phyloP scores from a whole-genome alignment of 2,113 vertebrate genomes.

The Hyla sarda region DNA sequence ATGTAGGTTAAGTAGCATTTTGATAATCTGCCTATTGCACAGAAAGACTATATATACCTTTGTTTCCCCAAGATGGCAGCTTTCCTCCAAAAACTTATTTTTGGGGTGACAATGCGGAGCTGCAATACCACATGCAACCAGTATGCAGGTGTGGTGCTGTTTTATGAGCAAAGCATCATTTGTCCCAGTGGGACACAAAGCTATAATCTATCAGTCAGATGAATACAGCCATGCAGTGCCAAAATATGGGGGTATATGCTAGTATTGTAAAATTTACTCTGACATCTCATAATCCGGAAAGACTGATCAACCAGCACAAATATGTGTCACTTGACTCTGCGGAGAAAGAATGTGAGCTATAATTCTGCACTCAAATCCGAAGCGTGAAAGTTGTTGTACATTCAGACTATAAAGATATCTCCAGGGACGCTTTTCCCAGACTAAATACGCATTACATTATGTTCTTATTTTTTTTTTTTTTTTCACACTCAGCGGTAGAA shows the following conservation, averaged over 20 bases:
- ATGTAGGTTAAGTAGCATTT: too few relatives aligned
- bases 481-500: neutral
- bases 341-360: neutral
- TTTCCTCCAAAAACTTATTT: neutral
- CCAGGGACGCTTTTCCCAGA: constrained; percentile 15
- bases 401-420: constrained; percentile 21
- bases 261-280: neutral
- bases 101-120: neutral
- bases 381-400: constrained; percentile 32
- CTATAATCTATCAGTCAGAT: too few relatives aligned
- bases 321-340: neutral
- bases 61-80: neutral
- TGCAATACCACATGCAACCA: neutral
- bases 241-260: too few relatives aligned
- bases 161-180: neutral
- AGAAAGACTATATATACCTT: neutral
- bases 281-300: neutral
- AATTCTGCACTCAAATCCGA: constrained; percentile 26
- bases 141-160: neutral
- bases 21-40: neutral
- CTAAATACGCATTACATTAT: constrained; percentile 42
- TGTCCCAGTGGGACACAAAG: too few relatives aligned
- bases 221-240: too few relatives aligned
- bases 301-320: neutral
- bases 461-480: neutral